Base-by-base conservation (phyloP, 2,888 invertebrate species). In the Mamestra brassicae region DNA sequence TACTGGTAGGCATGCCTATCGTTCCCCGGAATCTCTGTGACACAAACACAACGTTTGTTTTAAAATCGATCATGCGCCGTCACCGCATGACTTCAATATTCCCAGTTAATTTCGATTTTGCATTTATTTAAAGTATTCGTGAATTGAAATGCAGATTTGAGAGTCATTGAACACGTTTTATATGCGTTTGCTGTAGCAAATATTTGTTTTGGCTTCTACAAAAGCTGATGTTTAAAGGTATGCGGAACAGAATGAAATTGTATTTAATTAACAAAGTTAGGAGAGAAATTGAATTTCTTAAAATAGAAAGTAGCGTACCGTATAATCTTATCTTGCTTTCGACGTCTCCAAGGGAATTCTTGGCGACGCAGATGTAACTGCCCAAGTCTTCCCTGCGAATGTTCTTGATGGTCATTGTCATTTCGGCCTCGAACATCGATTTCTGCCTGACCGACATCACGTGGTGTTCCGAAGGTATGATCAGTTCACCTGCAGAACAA, bases 291-390 rank as follows among this genome's bases (percentile, higher is more conserved):
- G 34, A 52, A 74, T 70, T 70, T 76, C 50, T 52, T 70, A 55
- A 75, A 73, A 78, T 70, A 63, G 58, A 66, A 79, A 74, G 17
- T 58, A 57, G 15, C 63, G 97, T 96, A 99, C 99, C 98, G 93
- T 99, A 98, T 87, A 99, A 97, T 88, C 98, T 97, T 91, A 99
- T 98, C 94, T 98, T 98, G 97, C 98, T 98, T 92, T 99, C 98
- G 65, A 98, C 98, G 89, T 98, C 98, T 6, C 99, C 99, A 5
- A 99, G 97, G 2, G 98, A 98, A 92, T 98, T 98, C 92, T 98
- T 98, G 34, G 98, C 98, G 62, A 98, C 98, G 93, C 99, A 99
- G 71, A 98, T 97, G 94, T 99, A 99, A 69, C 98, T 98, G 69
- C 99, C 98, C 63, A 98, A 97, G 91, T 98, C 98, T 78, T 97